Percentiles rank a stretch among this genome's conserved stretches.
These are phyloP conservation scores for Bothrops jararaca DNA, from an alignment of 2,113 vertebrate species.

Conservation along the genomic window DNA sequence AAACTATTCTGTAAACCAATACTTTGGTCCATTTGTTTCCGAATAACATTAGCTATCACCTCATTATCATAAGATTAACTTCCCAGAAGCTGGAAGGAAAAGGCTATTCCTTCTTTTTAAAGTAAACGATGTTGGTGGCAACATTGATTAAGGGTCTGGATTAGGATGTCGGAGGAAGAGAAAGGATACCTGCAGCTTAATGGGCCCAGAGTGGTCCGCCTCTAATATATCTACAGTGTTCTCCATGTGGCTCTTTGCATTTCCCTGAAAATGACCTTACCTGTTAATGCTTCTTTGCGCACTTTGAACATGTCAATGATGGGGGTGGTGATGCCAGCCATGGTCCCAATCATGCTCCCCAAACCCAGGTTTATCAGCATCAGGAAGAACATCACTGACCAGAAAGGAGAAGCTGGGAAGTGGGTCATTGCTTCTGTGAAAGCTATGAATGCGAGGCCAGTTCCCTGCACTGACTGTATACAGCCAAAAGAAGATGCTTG, in stretches of 20 bases:
- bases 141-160: neutral
- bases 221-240: neutral
- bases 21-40: neutral
- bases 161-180: neutral
- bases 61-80: neutral
- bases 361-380: constrained; percentile 98
- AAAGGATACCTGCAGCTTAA: neutral
- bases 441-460: constrained; percentile 97
- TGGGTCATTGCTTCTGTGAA: constrained; percentile 99
- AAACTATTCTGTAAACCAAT: neutral
- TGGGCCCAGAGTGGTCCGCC: neutral
- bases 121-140: neutral
- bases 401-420: constrained; percentile 93
- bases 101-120: neutral
- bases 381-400: constrained; percentile 99
- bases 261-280: constrained; percentile 71
- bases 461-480: constrained; percentile 91
- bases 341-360: constrained; percentile 98
- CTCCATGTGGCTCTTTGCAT: neutral
- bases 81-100: neutral
- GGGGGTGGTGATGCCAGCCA: constrained; percentile 96
- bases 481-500: neutral
- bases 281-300: constrained; percentile 94
- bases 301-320: constrained; percentile 97
- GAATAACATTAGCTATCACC: neutral